A percentile compares a stretch with the other conserved stretches of the same genome.
phyloP scores from a whole-genome alignment of 1,140 invertebrate genomes.

The Pseudomyrmex pallidus region DNA sequence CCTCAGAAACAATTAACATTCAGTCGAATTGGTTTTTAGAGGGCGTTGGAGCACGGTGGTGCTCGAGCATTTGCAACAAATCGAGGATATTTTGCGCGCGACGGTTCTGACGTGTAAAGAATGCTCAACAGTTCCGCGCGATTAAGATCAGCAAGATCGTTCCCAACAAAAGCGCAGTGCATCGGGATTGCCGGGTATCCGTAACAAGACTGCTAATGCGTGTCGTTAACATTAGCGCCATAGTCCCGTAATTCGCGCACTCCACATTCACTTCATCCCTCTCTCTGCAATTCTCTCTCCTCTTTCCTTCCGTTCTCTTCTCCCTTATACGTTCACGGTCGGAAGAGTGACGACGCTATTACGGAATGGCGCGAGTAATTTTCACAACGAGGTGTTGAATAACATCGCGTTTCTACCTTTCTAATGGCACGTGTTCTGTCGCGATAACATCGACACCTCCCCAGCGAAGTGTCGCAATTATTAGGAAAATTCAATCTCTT shows the following conservation, averaged over 20 bases:
- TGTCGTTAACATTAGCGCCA: conserved; percentile 79
- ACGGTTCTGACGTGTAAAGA: conserved; percentile 54
- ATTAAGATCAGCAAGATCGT: conserved; percentile 65
- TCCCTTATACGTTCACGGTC: conserved; percentile 34
- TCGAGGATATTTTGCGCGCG: conserved; percentile 23
- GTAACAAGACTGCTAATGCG: conserved; percentile 75
- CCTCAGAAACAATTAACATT: conserved; percentile 15
- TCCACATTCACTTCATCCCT: conserved; percentile 63
- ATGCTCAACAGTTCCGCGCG: conserved; percentile 55
- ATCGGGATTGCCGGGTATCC: conserved; percentile 50
- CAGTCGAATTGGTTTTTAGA: not conserved
- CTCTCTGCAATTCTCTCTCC: conserved; percentile 3
- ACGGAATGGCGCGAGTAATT: conserved; percentile 73
- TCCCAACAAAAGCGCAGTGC: conserved; percentile 42
- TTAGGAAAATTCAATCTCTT: not conserved
- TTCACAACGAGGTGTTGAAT: conserved; percentile 76
- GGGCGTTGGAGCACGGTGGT: no score
- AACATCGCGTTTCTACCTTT: not conserved
- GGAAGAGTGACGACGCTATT: conserved; percentile 56
- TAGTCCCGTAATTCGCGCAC: conserved; percentile 78
- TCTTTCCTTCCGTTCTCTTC: conserved; percentile 19
- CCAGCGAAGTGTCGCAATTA: not conserved
- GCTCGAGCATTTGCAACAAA: conserved; percentile 4
- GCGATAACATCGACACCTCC: not conserved
- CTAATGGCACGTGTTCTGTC: not conserved